Evolutionary conservation across 1,140 invertebrate species (phyloP).

Genomic region (Ylistrum balloti): DNA sequence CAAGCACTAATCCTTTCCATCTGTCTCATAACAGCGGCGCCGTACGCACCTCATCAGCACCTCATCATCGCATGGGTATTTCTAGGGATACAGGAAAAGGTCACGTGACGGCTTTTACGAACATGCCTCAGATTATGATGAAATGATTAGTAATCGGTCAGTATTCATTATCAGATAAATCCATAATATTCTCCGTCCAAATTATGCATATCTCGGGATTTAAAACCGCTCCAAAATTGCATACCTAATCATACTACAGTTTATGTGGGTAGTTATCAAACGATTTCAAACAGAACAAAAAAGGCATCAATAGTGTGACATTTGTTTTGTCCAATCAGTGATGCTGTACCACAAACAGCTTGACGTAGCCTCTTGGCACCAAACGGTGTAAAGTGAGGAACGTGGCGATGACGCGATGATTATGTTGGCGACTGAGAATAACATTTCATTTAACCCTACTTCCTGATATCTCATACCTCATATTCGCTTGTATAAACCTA

Average conservation of each 20-base stretch:
- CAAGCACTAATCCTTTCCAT: too few relatives aligned
- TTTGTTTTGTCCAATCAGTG: neutral
- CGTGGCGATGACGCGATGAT: too few relatives aligned
- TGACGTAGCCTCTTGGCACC: neutral
- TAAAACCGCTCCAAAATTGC: neutral
- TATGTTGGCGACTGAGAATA: too few relatives aligned
- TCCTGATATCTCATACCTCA: too few relatives aligned
- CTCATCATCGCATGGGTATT: neutral
- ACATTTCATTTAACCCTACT: too few relatives aligned
- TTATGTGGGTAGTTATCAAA: neutral
- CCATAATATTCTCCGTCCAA: neutral
- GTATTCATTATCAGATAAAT: too few relatives aligned
- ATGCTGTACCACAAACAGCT: neutral
- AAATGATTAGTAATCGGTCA: too few relatives aligned
- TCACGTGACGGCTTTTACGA: too few relatives aligned
- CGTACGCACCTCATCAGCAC: neutral
- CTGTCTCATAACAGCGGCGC: too few relatives aligned
- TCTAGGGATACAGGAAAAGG: too few relatives aligned
- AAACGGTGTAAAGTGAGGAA: too few relatives aligned
- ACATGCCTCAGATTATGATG: neutral
- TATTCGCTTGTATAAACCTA: too few relatives aligned
- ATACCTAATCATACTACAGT: neutral
- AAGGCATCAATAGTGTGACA: neutral
- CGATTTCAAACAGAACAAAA: neutral
- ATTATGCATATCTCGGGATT: neutral